Evolutionary conservation across 2,113 vertebrate species (phyloP), one percentile per base, ranked within the genome.

Genomic region (Falcunculus frontatus): DNA sequence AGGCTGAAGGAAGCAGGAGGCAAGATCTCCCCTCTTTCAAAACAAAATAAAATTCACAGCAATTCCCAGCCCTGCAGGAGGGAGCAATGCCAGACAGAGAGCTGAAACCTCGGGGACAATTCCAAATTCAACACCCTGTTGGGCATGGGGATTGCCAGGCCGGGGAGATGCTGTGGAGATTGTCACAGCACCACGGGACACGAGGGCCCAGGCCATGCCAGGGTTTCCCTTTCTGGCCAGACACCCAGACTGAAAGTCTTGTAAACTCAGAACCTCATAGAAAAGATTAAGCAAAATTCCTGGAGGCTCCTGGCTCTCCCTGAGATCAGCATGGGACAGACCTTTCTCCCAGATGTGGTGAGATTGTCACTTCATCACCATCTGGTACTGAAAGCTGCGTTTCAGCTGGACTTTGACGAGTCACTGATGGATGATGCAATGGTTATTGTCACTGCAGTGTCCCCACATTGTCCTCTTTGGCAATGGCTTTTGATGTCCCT

Each of bases 361-460:
- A 94, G 73, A 67, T 88, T 84, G 88, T 94, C 95, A 84, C 90
- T 94, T 95, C 93, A 74, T 94, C 87, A 57, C 27, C 3, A 27
- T 7, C 59, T 59, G 2, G 3, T 63, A 57, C 90, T 86, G 87
- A 91, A 65, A 94, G 82, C 78, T 39, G 35, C 6, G 27, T 69
- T 87, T 95, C 78, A 93, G 49, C 75, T 30, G 84, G 42, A 42
- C 55, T 94, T 70, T 83, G 87, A 89, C 35, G 26, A 37, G 8
- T 13, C 46, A 73, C 16, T 91, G 78, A 85, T 57, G 79, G 33
- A 6, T 91, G 89, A 35, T 29, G 91, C 84, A 89, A 65, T 35
- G 81, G 7, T 57, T 16, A 9, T 67, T 93, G 81, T 47, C 63
- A 23, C 82, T 65, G 65, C 33, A 25, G 60, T 33, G 67, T 33